Conservation (phyloP, 1,140 invertebrate genomes). For the Diplogasteroides magnus region DNA sequence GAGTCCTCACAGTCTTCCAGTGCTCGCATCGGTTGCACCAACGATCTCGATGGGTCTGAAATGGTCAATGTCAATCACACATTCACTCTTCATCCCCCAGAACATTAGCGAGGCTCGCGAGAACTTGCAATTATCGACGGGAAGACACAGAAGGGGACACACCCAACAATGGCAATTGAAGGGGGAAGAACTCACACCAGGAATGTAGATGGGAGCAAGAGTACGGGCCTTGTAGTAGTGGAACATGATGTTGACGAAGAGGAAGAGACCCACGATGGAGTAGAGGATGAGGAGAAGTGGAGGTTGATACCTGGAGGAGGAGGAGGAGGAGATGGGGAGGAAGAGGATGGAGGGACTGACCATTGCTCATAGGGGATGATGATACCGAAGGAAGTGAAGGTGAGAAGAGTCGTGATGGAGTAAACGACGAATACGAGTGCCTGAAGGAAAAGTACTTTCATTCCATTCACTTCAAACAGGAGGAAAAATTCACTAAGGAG, state of each 20-base stretch:
- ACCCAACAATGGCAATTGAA: constrained; percentile 8
- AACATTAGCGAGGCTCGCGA: no score
- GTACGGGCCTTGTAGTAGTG: constrained; percentile 46
- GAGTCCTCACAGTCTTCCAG: constrained; percentile 75
- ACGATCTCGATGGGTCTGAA: constrained; percentile 50
- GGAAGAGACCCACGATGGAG: constrained; percentile 33
- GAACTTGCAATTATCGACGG: constrained; percentile 10
- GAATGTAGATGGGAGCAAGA: constrained; percentile 37
- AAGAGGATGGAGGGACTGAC: constrained; percentile 13
- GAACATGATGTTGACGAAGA: constrained; percentile 43
- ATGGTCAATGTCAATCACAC: constrained; percentile 4
- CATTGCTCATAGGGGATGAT: constrained; percentile 46
- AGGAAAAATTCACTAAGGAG: no score
- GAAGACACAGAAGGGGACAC: not conserved
- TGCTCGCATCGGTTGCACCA: constrained; percentile 77
- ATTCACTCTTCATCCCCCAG: no score
- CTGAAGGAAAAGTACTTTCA: constrained; percentile 40
- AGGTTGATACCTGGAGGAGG: constrained; percentile 36
- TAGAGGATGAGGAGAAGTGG: constrained; percentile 20
- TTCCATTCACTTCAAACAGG: no score
- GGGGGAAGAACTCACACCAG: constrained; percentile 46
- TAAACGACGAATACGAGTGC: constrained; percentile 47
- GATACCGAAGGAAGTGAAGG: constrained; percentile 39
- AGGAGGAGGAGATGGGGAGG: constrained; percentile 2
- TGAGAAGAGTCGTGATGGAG: constrained; percentile 39